Evolutionary conservation across 1,140 invertebrate genomes (phyloP).

Genomic region (Pogonognathellus flavescens): DNA sequence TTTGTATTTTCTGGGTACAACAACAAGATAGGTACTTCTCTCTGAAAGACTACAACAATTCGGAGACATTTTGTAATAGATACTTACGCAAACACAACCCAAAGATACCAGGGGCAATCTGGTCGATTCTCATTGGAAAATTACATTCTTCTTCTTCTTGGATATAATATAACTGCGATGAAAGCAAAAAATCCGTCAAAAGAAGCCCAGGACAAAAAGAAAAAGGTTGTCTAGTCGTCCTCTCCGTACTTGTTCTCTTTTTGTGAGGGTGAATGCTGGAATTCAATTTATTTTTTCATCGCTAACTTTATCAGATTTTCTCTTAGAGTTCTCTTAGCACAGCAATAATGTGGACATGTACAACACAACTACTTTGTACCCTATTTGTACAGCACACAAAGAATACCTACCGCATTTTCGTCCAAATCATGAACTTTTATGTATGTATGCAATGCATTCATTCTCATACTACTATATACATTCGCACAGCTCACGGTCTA

Average conservation of each 20-base stretch:
- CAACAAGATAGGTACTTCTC: no score
- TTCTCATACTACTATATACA: no score
- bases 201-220: background rate
- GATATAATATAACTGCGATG: background rate
- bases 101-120: background rate
- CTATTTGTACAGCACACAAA: background rate
- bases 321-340: background rate
- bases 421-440: no score
- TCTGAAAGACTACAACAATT: no score
- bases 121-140: background rate
- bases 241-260: background rate
- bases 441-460: no score
- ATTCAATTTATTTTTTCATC: slow-evolving; percentile 49
- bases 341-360: no score
- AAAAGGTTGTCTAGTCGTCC: background rate
- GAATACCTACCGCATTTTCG: background rate
- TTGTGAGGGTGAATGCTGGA: background rate
- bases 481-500: no score
- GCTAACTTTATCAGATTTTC: slow-evolving; percentile 47
- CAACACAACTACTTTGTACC: background rate
- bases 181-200: slow-evolving; percentile 29
- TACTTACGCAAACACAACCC: no score
- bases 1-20: background rate
- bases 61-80: background rate
- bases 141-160: slow-evolving; percentile 10